Percentiles rank a stretch among this genome's conserved stretches.
Conservation (phyloP, 1,140 invertebrate genomes). For the Drosophila orena region DNA sequence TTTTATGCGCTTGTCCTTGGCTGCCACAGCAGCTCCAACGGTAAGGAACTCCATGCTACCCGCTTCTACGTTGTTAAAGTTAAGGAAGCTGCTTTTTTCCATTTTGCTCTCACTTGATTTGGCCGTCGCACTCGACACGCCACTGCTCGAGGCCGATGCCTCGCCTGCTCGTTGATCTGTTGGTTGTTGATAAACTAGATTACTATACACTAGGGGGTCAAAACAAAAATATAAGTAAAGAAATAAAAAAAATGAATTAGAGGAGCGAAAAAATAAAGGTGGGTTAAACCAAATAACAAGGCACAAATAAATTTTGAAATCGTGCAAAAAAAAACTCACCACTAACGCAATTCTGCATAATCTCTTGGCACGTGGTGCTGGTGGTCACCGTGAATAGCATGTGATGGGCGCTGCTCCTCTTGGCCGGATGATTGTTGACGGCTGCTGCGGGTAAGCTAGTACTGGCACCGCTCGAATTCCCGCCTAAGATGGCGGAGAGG, state of each 20-base stretch:
- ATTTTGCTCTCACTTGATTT: slow-evolving; percentile 48
- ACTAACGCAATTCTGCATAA: slow-evolving; percentile 81
- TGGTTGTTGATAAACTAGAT: slow-evolving; percentile 76
- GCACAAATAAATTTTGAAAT: neutral
- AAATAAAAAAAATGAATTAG: slow-evolving; percentile 43
- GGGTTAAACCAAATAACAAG: neutral
- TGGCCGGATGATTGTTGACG: slow-evolving; percentile 82
- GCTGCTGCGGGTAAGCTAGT: slow-evolving; percentile 65
- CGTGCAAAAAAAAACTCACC: slow-evolving; percentile 50
- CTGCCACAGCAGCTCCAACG: slow-evolving; percentile 92
- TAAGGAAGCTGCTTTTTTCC: slow-evolving; percentile 58
- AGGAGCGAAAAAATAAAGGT: slow-evolving; percentile 25
- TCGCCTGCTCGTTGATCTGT: slow-evolving; percentile 70
- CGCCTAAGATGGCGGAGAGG: slow-evolving; percentile 59
- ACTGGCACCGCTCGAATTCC: slow-evolving; percentile 45
- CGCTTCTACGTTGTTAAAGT: slow-evolving; percentile 59
- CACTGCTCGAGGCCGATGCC: slow-evolving; percentile 10
- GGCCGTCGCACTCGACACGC: slow-evolving; percentile 6
- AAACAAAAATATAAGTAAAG: slow-evolving; percentile 13
- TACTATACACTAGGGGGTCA: slow-evolving; percentile 64
- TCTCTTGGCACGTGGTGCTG: slow-evolving; percentile 88
- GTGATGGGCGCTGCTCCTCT: slow-evolving; percentile 86
- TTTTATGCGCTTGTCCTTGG: slow-evolving; percentile 93
- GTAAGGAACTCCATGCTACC: slow-evolving; percentile 86
- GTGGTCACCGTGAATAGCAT: slow-evolving; percentile 90